These are phyloP conservation scores for Heliconius aoede DNA, from an alignment of 2,888 invertebrate genomes.

Conservation along the genomic window DNA sequence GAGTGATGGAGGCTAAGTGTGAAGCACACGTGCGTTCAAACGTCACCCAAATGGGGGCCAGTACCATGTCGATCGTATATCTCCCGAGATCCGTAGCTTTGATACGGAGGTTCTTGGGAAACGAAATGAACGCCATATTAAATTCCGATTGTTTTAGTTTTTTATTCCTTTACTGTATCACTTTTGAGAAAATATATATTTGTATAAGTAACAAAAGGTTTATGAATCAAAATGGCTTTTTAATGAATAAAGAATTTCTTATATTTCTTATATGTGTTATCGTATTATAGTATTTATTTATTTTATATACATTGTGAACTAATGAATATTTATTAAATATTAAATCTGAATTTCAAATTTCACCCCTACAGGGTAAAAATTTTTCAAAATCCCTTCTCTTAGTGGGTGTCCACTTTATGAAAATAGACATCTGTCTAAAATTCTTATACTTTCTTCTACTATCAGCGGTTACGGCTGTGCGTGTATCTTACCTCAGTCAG, in stretches of 20 bases:
- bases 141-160: conserved; percentile 49
- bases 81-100: conserved; percentile 71
- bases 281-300: no score
- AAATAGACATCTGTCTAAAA: no score
- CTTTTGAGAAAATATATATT: conserved; percentile 17
- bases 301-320: no score
- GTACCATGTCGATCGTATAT: conserved; percentile 67
- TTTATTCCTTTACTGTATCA: conserved; percentile 29
- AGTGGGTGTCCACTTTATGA: no score
- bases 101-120: conserved; percentile 61
- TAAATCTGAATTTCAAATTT: no score
- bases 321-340: no score
- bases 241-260: conserved; percentile 25
- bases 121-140: conserved; percentile 45
- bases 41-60: conserved; percentile 78
- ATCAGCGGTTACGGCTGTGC: no score
- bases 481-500: no score
- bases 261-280: conserved; percentile 7
- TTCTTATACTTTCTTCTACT: no score
- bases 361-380: no score
- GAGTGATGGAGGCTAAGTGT: conserved; percentile 63
- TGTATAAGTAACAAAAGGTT: conserved; percentile 1
- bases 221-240: conserved; percentile 30
- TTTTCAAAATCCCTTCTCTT: no score
- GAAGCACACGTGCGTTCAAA: conserved; percentile 77